These are phyloP conservation scores for Ariolimax columbianus DNA, from an alignment of 2,888 invertebrate genomes.

Conservation along the genomic window DNA sequence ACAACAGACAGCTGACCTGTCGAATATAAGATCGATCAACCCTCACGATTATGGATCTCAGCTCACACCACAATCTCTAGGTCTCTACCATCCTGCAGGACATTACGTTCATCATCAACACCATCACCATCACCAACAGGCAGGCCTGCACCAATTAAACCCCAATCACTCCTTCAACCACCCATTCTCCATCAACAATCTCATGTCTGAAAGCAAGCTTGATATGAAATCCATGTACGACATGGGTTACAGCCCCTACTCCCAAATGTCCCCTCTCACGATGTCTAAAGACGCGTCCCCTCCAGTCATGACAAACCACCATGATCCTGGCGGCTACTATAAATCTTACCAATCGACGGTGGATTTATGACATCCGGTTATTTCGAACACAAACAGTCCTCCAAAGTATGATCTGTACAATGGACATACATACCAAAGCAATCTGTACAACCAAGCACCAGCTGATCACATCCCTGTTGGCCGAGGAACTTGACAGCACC, in stretches of 20 bases:
- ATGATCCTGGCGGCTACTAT: slow-evolving; percentile 68
- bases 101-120: slow-evolving; percentile 56
- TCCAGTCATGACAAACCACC: slow-evolving; percentile 54
- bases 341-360: slow-evolving; percentile 71
- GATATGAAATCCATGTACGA: slow-evolving; percentile 92
- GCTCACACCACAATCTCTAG: slow-evolving; percentile 52
- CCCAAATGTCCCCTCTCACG: slow-evolving; percentile 61
- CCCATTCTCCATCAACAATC: slow-evolving; percentile 95
- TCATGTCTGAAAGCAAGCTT: slow-evolving; percentile 88
- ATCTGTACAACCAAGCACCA: slow-evolving; percentile 21
- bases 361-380: slow-evolving; percentile 64
- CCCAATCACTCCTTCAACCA: slow-evolving; percentile 83
- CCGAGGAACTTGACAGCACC: not conserved
- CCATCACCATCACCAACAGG: slow-evolving; percentile 61
- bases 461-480: slow-evolving; percentile 19
- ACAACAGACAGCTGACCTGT: slow-evolving; percentile 35
- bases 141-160: slow-evolving; percentile 73
- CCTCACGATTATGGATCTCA: slow-evolving; percentile 56
- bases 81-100: slow-evolving; percentile 54
- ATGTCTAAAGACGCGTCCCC: slow-evolving; percentile 61
- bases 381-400: slow-evolving; percentile 17
- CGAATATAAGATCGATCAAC: slow-evolving; percentile 43
- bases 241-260: slow-evolving; percentile 68
- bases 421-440: slow-evolving; percentile 39
- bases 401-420: slow-evolving; percentile 40